Base-by-base conservation (phyloP, 1,140 invertebrate genomes). In the Lepidurus arcticus region DNA sequence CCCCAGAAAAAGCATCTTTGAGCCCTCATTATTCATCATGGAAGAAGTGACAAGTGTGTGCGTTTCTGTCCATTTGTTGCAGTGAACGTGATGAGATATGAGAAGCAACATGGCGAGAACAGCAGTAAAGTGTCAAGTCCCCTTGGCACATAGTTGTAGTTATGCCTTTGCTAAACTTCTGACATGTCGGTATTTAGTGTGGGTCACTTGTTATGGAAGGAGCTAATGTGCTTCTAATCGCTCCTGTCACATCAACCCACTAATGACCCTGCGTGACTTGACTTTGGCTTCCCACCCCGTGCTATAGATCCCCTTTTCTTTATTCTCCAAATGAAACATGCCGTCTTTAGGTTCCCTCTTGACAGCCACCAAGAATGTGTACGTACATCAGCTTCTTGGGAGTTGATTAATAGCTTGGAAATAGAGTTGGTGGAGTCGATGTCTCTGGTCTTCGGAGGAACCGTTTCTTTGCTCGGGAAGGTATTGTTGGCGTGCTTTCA, bases 141-240 rank as follows among this genome's bases (percentile, higher is more conserved):
- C 53, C 53, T 65, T 65, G 53, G 53, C 53, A 65, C 53, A 65
- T 65, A 65, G 53, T 65, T 65, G 53, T 65, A 65, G 53, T 65
- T 65, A 65, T 65, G 53, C 53, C 53, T 65, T 65, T 65, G 53
- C 53, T 65, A 65, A 65, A 65, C 53, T 65, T 65, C 53, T 65
- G 53, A 65, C 53, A 65, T 65, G 53, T 65, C 53, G 53, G 53
- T 65, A 65, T 65, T 65, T 65, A 65, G 53, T 65, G 53, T 21
- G 53, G 53, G 53, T 65, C 53, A 65, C 53, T 65, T 65, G 53
- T 65, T 65, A 65, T 65, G 53, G 53, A 65, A 65, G 53, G 53
- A 21, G 53, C 53, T 65, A 65, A 65, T 65, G 53, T 65, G 53
- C 53, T 65, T 65, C 53, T 65, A 65, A 65, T 65, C 53, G 53